Evolutionary conservation across 2,888 invertebrate genomes (phyloP), one percentile per base, ranked within the genome.

Genomic region (Pristionchus exspectatus): DNA sequence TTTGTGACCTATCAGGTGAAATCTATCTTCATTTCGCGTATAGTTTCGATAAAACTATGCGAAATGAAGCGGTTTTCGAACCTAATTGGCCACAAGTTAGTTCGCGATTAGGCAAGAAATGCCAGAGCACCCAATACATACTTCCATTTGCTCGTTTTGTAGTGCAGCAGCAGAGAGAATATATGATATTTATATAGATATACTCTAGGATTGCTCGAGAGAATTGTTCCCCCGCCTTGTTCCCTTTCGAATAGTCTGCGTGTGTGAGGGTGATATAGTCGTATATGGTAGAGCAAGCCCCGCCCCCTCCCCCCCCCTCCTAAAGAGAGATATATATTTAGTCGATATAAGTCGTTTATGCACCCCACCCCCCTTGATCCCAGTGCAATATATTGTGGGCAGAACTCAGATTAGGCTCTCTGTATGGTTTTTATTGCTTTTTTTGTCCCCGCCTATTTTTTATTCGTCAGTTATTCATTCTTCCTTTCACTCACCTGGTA

Each of bases 361-460:
- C 18, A 63, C 69, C 69, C 74, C 72, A 12, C 18, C 72, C 72
- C 69, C 74, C 38, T 38, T 38, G 50, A 81, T 81, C 81, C 81
- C 81, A 81, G 81, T 81, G 81, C 81, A 81, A 81, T 81, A 81
- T 81, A 81, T 74, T 81, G 81, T 54, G 81, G 27, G 81, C 50
- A 27, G 50, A 81, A n/a, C 27, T 16, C 16, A 33, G 21, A 33
- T 27, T 69, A 33, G 30, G 27, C 74, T 77, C 74, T 30, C 30
- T 24, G 10, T 81, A 74, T 74, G 74, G 38, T 81, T 54, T 81
- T n/a, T 54, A 9, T 81, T 14, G 50, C 50, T 81, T 50, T 50
- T 50, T 50, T 50, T 54, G n/a, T 5, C 50, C 50, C 77, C 50
- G 54, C n/a, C 81, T 81, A 27, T 38, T 38, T 44, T 81, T 81